A percentile compares a stretch with the other conserved stretches of the same genome.
phyloP scores from a whole-genome alignment of 2,797 vertebrate species.

The Novumbra hubbsi region DNA sequence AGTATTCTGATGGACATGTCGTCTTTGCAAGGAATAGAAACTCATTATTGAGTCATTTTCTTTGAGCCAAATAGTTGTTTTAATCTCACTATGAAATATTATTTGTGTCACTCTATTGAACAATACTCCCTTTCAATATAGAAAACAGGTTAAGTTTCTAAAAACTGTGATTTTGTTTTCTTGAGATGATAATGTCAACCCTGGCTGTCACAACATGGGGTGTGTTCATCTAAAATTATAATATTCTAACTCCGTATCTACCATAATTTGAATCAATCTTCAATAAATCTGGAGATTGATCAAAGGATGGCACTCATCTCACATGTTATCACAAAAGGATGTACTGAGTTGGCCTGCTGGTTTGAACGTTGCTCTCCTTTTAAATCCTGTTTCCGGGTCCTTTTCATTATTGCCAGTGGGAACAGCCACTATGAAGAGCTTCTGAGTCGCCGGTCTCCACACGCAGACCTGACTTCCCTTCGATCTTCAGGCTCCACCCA shows the following conservation, averaged over 20 bases:
- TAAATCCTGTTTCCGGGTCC: background rate
- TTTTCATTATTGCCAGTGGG: constrained; percentile 46
- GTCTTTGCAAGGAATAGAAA: too few species aligned
- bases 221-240: too few species aligned
- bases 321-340: constrained; percentile 10
- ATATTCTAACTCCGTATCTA: background rate
- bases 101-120: too few species aligned
- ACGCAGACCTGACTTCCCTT: constrained; percentile 65
- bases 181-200: too few species aligned
- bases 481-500: constrained; percentile 77
- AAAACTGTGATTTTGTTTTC: too few species aligned
- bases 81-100: too few species aligned
- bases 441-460: constrained; percentile 69
- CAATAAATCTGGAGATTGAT: background rate
- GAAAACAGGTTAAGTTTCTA: too few species aligned
- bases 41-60: too few species aligned
- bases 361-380: background rate
- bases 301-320: constrained; percentile 35
- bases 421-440: constrained; percentile 79
- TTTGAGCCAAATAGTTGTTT: too few species aligned
- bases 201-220: too few species aligned
- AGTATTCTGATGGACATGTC: too few species aligned
- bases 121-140: too few species aligned
- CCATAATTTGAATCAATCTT: background rate
- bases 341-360: background rate